Conservation (phyloP, 92 coral and sea anemone species). For the Palythoa heliodiscus region DNA sequence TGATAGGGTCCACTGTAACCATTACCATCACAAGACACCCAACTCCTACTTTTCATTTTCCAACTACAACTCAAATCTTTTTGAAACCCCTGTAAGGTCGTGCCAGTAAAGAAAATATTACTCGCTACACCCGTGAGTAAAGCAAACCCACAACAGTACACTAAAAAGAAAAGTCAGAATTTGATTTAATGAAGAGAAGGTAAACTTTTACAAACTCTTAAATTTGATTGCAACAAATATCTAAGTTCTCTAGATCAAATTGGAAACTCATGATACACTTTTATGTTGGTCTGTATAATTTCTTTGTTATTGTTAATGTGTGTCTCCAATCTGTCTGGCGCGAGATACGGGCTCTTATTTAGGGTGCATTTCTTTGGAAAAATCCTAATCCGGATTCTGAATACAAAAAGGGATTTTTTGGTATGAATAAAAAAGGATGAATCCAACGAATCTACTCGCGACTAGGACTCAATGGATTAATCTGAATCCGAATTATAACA, state of each 20-base stretch:
- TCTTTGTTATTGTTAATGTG: background rate
- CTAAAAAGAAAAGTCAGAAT: background rate
- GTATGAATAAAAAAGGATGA: background rate
- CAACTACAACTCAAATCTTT: no score
- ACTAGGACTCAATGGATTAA: no score
- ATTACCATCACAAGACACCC: no score
- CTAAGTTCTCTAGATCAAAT: conserved; percentile 11
- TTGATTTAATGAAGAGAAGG: conserved; percentile 11
- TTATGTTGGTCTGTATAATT: background rate
- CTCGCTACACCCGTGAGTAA: no score
- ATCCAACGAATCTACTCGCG: no score
- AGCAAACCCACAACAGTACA: background rate
- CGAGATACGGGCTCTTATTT: background rate
- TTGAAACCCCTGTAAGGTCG: no score
- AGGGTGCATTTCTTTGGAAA: background rate
- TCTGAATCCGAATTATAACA: no score
- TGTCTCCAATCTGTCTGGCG: background rate
- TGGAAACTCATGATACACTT: background rate
- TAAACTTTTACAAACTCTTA: conserved; percentile 14
- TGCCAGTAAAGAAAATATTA: no score
- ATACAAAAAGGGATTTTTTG: no score
- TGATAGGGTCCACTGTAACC: no score
- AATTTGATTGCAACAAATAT: conserved; percentile 6
- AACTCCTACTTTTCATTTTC: no score
- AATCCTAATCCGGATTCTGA: no score